phyloP scores from a whole-genome alignment of 2,888 invertebrate genomes.

The Melanostoma scalare region DNA sequence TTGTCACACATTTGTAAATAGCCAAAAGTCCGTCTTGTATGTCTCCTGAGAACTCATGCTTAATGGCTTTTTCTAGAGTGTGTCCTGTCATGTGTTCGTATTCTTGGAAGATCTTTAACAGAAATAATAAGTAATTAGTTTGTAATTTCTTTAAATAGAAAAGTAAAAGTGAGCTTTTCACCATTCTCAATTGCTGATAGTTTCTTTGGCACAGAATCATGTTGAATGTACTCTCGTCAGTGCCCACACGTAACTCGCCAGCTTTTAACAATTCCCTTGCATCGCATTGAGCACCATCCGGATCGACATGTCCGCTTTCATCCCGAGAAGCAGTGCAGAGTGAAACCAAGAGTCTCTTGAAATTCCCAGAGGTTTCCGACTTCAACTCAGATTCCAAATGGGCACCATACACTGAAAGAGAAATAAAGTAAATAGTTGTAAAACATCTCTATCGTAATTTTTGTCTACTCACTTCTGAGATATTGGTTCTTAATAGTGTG shows the following conservation, averaged over 20 bases:
- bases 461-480: constrained; percentile 89
- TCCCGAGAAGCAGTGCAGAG: constrained; percentile 87
- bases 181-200: constrained; percentile 84
- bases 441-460: too few species aligned
- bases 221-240: constrained; percentile 94
- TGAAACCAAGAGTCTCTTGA: constrained; percentile 94
- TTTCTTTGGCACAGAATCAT: constrained; percentile 91
- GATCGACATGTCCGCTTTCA: constrained; percentile 90
- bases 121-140: neutral
- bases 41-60: constrained; percentile 93
- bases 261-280: constrained; percentile 91
- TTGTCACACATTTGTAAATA: constrained; percentile 90
- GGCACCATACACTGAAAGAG: constrained; percentile 87
- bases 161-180: constrained; percentile 73
- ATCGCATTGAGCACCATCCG: constrained; percentile 88
- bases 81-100: constrained; percentile 88
- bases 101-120: constrained; percentile 80
- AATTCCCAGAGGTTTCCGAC: constrained; percentile 95
- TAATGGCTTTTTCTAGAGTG: constrained; percentile 90
- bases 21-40: constrained; percentile 90
- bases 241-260: constrained; percentile 87
- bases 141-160: neutral
- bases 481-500: constrained; percentile 90
- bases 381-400: constrained; percentile 91
- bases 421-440: neutral